Conservation (phyloP, 2,888 invertebrate genomes). For the Tetragonula carbonaria region DNA sequence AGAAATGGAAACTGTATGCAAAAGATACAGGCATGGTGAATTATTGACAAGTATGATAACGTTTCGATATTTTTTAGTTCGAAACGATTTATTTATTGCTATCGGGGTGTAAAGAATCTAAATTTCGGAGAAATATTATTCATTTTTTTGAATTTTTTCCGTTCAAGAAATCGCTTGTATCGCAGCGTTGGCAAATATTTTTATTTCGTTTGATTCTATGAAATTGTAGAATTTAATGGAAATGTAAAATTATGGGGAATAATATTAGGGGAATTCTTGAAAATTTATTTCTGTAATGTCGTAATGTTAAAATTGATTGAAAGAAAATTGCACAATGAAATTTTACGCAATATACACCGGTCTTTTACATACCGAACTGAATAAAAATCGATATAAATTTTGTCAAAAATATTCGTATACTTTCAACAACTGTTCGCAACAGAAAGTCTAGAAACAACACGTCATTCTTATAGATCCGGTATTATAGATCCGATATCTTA, state of each 20-base stretch:
- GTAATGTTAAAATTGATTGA: no score
- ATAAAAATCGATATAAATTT: neutral
- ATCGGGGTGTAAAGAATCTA: rapidly evolving
- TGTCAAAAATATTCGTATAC: neutral
- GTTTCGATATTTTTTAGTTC: neutral
- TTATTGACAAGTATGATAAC: neutral
- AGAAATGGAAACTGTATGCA: neutral
- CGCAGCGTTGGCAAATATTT: no score
- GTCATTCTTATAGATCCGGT: neutral
- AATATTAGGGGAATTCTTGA: no score
- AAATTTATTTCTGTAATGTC: no score
- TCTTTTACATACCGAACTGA: no score
- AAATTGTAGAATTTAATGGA: no score
- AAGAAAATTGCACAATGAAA: no score
- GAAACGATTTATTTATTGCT: neutral
- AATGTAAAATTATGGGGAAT: no score
- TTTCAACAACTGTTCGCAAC: neutral
- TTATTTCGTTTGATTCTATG: no score
- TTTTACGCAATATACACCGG: no score
- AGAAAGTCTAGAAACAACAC: neutral
- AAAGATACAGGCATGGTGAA: neutral
- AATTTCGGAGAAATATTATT: neutral
- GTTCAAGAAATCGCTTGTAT: no score
- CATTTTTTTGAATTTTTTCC: neutral
- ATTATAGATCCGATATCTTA: neutral